Evolutionary conservation across 1,140 invertebrate genomes (phyloP).

Genomic region (Zophobas atratus): DNA sequence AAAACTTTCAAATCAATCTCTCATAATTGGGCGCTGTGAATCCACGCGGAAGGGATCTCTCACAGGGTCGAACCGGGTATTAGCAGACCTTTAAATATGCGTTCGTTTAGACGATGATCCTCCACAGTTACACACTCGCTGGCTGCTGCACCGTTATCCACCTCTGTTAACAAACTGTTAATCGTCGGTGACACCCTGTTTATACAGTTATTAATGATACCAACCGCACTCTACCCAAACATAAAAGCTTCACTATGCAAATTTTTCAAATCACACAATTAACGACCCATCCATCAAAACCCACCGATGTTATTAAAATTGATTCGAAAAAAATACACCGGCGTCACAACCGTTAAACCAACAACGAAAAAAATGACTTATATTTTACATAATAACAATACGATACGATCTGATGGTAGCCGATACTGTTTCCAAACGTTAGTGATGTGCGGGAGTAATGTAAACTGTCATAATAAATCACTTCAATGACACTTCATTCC

Average conservation of each 20-base stretch:
- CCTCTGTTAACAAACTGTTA: constrained; percentile 53
- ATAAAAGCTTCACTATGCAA: constrained; percentile 38
- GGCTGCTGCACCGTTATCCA: constrained; percentile 36
- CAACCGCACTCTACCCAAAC: constrained; percentile 31
- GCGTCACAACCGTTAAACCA: neutral
- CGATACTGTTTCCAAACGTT: too few relatives aligned
- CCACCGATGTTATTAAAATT: constrained; percentile 34
- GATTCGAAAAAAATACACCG: constrained; percentile 17
- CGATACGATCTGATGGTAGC: too few relatives aligned
- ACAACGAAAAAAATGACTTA: neutral
- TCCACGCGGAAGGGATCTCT: constrained; percentile 52
- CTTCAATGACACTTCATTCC: too few relatives aligned
- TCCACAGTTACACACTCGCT: constrained; percentile 12
- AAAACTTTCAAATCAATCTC: constrained; percentile 50
- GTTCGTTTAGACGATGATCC: constrained; percentile 44
- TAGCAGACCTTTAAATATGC: constrained; percentile 53
- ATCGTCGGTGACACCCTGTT: constrained; percentile 53
- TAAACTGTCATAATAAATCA: too few relatives aligned
- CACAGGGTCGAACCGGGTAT: constrained; percentile 43
- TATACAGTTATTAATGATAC: constrained; percentile 54
- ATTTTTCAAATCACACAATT: constrained; percentile 36
- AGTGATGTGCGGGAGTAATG: too few relatives aligned
- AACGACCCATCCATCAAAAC: constrained; percentile 45
- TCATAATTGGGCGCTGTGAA: constrained; percentile 53
- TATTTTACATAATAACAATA: neutral